Evolutionary conservation across 2,888 invertebrate genomes (phyloP), one percentile per base, ranked within the genome.

Genomic region (Lymantria monacha): DNA sequence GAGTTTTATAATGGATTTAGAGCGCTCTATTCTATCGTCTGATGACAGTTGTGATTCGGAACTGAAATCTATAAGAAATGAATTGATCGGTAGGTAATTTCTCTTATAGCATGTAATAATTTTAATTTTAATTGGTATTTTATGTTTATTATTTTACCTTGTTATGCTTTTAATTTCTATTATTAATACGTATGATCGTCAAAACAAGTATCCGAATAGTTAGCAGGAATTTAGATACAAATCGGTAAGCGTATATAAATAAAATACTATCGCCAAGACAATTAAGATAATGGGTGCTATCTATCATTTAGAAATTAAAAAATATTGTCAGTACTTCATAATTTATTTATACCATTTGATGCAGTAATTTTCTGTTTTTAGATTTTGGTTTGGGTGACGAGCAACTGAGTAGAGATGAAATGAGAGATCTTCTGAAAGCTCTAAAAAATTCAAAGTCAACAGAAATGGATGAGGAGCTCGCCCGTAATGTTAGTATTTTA

Each of bases 301-400:
- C 22, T 22, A 5, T 5, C 22, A 22, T 22, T 22, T 22, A 22
- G 5, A 22, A 22, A 22, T 3, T 22, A 22, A 22, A 5, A 22
- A 22, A 3, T 22, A 3, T 22, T 22, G 22, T 22, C 22, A 22
- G 5, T 22, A 3, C 22, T 22, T 2, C 22, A 22, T 22, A 22
- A 22, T 22, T 22, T 22, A 22, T 22, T 3, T 22, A 5, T 22
- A 5, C 22, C 22, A 22, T 22, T 22, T 22, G 22, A 22, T 33
- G 10, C 7, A 33, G 9, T 15, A 38, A 9, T 30, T 30, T 9
- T 12, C 13, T 38, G 22, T 36, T 48, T 53, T 49, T 40, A 92
- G 91, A 87, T 60, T 90, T 79, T 79, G 91, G 90, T 13, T 71
- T 92, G 49, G 83, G 83, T 33, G 91, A 91, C 71, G 89, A 88